A percentile compares a stretch with the other conserved stretches of the same genome.
These are phyloP conservation scores for Plusia festucae DNA, from an alignment of 2,888 invertebrate species.

Conservation along the genomic window DNA sequence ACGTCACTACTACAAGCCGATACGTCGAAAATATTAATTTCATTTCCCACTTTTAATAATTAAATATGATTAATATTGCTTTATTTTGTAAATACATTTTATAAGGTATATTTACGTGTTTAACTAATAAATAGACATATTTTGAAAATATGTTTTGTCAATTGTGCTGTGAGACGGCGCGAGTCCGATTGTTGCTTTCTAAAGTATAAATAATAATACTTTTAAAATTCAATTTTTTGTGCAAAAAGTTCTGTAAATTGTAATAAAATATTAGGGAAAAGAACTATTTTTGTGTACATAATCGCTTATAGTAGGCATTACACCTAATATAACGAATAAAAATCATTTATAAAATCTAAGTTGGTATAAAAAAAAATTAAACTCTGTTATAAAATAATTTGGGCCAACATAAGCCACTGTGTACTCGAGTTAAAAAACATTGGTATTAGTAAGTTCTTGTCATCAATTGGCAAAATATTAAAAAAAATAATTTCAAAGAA, in stretches of 20 bases:
- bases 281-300: conserved; percentile 5
- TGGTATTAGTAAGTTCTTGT: conserved; percentile 30
- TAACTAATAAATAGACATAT: conserved; percentile 85
- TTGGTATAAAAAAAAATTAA: neutral
- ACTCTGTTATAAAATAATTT: neutral
- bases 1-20: conserved; percentile 56
- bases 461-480: conserved; percentile 48
- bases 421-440: conserved; percentile 18
- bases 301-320: conserved; percentile 1
- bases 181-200: conserved; percentile 76
- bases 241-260: conserved; percentile 8
- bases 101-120: conserved; percentile 88
- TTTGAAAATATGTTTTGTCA: conserved; percentile 89
- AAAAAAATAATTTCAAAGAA: conserved; percentile 50
- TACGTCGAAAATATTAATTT: conserved; percentile 66
- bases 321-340: neutral
- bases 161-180: conserved; percentile 86
- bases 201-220: conserved; percentile 33
- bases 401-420: conserved; percentile 7
- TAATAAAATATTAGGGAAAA: conserved; percentile 12
- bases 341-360: neutral
- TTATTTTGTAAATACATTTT: conserved; percentile 88
- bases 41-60: conserved; percentile 74
- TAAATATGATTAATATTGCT: conserved; percentile 75
- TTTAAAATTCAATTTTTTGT: conserved; percentile 17